Conservation (phyloP, 1,140 invertebrate genomes). For the Leptinotarsa undecemlineata region DNA sequence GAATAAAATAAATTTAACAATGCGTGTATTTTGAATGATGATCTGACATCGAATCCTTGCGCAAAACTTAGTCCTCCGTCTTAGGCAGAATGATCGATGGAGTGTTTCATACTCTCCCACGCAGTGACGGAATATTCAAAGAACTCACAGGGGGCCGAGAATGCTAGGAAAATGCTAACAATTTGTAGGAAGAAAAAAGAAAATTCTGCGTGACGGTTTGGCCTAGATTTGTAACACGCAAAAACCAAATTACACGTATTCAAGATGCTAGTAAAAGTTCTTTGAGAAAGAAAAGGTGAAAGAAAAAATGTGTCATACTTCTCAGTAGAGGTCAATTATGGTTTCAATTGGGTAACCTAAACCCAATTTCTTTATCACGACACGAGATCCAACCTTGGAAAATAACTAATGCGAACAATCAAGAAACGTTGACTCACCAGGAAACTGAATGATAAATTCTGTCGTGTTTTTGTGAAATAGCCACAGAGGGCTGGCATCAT, state of each 20-base stretch:
- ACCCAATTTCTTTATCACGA: background rate
- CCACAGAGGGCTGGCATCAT: too few relatives aligned
- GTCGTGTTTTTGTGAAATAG: too few relatives aligned
- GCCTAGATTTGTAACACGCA: slow-evolving; percentile 24
- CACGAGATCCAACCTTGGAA: background rate
- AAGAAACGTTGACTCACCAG: background rate
- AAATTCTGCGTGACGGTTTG: slow-evolving; percentile 6
- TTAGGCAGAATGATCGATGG: background rate
- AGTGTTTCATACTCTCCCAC: background rate
- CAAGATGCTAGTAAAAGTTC: background rate
- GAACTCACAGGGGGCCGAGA: background rate
- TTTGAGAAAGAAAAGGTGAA: background rate
- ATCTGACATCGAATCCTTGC: background rate
- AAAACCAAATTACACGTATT: slow-evolving; percentile 4
- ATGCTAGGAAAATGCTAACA: background rate
- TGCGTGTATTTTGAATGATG: background rate
- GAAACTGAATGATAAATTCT: too few relatives aligned
- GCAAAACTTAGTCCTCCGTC: background rate
- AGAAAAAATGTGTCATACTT: background rate
- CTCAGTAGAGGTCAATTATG: background rate
- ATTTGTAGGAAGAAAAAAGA: background rate
- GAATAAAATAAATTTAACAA: background rate
- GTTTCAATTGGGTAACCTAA: background rate
- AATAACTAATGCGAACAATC: background rate
- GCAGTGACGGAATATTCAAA: background rate